Evolutionary conservation across 2,888 invertebrate genomes (phyloP).

Genomic region (Cremastobaeus sp.): DNA sequence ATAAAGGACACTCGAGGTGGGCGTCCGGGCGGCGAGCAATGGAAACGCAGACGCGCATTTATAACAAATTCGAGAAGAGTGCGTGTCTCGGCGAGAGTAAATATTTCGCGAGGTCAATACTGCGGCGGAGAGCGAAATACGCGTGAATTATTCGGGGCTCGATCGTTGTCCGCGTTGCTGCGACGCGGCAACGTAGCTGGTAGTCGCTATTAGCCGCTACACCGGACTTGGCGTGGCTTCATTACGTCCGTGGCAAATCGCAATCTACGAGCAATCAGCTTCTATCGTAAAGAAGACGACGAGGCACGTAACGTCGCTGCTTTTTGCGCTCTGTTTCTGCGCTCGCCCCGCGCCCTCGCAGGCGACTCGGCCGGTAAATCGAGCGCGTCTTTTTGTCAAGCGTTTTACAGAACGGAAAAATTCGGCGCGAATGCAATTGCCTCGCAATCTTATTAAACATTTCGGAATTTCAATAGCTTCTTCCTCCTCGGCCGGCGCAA

Average conservation of each 20-base stretch:
- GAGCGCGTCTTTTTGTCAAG: conserved; percentile 70
- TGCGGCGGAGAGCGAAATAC: too few relatives aligned
- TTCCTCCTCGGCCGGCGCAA: conserved; percentile 3
- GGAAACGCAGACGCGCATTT: conserved; percentile 23
- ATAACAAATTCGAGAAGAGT: conserved; percentile 17
- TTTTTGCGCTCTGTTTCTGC: conserved; percentile 69
- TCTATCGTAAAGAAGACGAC: conserved; percentile 76
- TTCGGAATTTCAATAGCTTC: conserved; percentile 50
- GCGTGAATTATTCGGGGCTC: too few relatives aligned
- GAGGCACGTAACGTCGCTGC: conserved; percentile 70
- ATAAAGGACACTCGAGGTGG: conserved; percentile 68
- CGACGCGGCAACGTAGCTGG: conserved; percentile 46
- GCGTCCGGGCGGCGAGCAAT: conserved; percentile 62
- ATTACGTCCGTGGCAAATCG: conserved; percentile 78
- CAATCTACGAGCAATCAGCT: conserved; percentile 77
- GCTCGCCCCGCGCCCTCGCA: conserved; percentile 52
- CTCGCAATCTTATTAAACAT: conserved; percentile 50
- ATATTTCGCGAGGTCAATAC: neutral
- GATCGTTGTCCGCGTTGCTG: conserved; percentile 48
- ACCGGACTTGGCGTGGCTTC: conserved; percentile 71
- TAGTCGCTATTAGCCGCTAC: conserved; percentile 46
- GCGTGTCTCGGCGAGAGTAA: conserved; percentile 20
- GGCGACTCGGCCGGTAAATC: conserved; percentile 61
- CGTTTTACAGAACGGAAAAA: conserved; percentile 73
- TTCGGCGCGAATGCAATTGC: conserved; percentile 62